Conservation (phyloP, 2,888 invertebrate species). For the Synergus japonicus region DNA sequence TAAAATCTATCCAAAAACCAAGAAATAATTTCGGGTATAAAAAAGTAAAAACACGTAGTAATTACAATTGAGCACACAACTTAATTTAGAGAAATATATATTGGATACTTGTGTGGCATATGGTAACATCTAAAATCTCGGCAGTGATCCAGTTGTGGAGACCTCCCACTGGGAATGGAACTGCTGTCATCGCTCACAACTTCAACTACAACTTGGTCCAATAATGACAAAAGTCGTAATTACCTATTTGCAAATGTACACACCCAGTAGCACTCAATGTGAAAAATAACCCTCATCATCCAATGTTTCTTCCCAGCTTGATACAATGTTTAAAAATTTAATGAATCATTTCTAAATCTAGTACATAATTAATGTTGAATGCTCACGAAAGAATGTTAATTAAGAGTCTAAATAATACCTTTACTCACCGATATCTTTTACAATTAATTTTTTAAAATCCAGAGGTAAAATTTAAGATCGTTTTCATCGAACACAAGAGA, state of each 20-base stretch:
- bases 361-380: neutral
- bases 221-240: slow-evolving; percentile 66
- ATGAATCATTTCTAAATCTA: neutral
- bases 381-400: neutral
- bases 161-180: neutral
- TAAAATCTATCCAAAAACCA: too few relatives aligned
- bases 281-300: neutral
- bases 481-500: neutral
- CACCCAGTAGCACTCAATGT: slow-evolving; percentile 30
- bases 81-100: neutral
- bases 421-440: neutral
- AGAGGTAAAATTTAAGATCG: neutral
- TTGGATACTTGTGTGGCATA: neutral
- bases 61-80: too few relatives aligned
- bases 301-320: neutral
- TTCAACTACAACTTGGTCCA: slow-evolving; percentile 37
- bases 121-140: neutral
- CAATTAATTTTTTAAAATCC: neutral
- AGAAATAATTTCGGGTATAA: too few relatives aligned
- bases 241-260: slow-evolving; percentile 63
- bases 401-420: neutral
- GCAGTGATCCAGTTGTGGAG: neutral
- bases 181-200: neutral
- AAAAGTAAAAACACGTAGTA: too few relatives aligned
- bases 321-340: neutral